Base-by-base conservation (phyloP, 2,888 invertebrate species). In the Apocheima hispidaria region DNA sequence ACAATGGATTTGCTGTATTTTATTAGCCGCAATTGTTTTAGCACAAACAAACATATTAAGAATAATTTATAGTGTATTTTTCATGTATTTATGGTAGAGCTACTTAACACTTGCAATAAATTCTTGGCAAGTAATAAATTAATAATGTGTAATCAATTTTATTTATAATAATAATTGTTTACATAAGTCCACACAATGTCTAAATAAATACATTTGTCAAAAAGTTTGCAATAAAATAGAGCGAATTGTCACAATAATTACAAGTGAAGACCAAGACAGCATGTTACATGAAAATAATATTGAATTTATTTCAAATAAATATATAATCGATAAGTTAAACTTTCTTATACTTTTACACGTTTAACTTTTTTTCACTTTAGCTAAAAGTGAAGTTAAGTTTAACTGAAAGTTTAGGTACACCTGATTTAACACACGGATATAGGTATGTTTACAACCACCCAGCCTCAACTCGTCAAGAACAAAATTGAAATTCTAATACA, bases 1-100 rank as follows among this genome's bases (percentile, higher is more conserved):
- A 44, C 43, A 44, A 35, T 46, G 38, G 38, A 58, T 58, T 58
- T 58, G 50, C 50, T 50, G 10, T 33, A 44, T 14, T 46, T 41
- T 49, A 52, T 57, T 21, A 16, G 12, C 23, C 28, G 21, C n/a
- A 12, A 46, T 21, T 6, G 46, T 33, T 41, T 53, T 38, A 20
- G 20, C 41, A 59, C 20, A 60, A 60, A 60, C 60, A 54, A 44
- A 44, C 36, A 16, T 60, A 46, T 60, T 44, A 20, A 41, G 33
- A 46, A 6, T 21, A 50, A 40, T 54, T 60, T 41, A 60, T 41
- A 12, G 49, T 40, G 26, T 26, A 16, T 6, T 23, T 44, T 18
- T 38, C 21, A 21, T 4, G 12, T 44, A 23, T 44, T 49, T 49
- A 56, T 57, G 14, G 23, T n/a, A 14, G 36, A 9, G 2, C 3